Conservation (phyloP, 2,888 invertebrate genomes). For the Ctena decussata region DNA sequence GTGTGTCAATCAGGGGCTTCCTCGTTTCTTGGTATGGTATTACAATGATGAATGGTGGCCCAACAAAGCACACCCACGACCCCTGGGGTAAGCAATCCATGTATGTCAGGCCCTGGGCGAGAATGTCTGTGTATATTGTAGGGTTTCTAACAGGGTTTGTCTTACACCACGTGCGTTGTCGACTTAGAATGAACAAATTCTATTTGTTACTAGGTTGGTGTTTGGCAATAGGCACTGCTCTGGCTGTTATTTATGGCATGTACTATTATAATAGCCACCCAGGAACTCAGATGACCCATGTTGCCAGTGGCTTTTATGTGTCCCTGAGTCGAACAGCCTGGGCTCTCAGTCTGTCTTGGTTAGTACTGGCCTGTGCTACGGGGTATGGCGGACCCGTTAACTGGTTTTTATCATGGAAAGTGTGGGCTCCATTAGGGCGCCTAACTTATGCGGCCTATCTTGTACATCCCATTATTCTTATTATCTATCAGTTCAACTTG, state of each 20-base stretch:
- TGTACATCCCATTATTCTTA: slow-evolving; percentile 77
- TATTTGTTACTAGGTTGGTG: slow-evolving; percentile 75
- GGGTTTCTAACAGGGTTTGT: slow-evolving; percentile 86
- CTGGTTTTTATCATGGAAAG: slow-evolving; percentile 92
- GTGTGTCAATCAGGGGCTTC: slow-evolving; percentile 15
- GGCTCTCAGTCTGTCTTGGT: slow-evolving; percentile 88
- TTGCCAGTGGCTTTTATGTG: slow-evolving; percentile 83
- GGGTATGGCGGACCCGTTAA: slow-evolving; percentile 91
- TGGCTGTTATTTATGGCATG: slow-evolving; percentile 81
- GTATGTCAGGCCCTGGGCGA: slow-evolving; percentile 86
- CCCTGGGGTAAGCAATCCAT: slow-evolving; percentile 39
- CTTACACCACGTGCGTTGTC: slow-evolving; percentile 74
- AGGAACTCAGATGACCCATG: slow-evolving; percentile 56
- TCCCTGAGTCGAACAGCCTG: slow-evolving; percentile 87
- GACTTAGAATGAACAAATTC: slow-evolving; percentile 62
- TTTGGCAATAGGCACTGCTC: slow-evolving; percentile 64
- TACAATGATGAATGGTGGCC: not conserved
- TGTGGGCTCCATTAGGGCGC: slow-evolving; percentile 95
- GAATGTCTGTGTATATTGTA: slow-evolving; percentile 87
- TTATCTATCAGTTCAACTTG: slow-evolving; percentile 42
- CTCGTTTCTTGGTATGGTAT: slow-evolving; percentile 34
- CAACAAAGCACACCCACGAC: slow-evolving; percentile 49
- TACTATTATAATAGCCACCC: slow-evolving; percentile 76
- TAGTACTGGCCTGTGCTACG: slow-evolving; percentile 88
- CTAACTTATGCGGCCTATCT: slow-evolving; percentile 98